Evolutionary conservation across 2,888 invertebrate species (phyloP), one percentile per base, ranked within the genome.

Genomic region (Carcina quercana): DNA sequence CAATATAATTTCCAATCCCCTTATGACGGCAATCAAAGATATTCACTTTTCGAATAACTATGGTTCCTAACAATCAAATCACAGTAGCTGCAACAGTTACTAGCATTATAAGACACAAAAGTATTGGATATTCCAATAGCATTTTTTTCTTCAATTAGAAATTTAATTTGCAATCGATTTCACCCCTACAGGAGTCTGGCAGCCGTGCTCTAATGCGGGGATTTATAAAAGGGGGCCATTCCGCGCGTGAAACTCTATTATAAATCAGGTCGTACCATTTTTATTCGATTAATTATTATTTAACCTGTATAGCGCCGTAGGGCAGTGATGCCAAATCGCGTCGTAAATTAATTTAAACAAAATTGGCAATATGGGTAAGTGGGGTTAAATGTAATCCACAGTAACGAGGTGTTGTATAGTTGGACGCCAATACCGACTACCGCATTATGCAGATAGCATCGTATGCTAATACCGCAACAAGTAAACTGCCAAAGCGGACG

Each of bases 371-470:
- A 57, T 50, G 47, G 51, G 50, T 51, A 57, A 59, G 49, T 57
- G 62, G 55, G 63, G 68, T 73, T 69, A 66, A 70, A 69, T 69
- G 67, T 68, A 71, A 73, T 71, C 61, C 61, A 62, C 65, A 70
- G 68, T 70, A 72, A 70, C 61, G 66, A 66, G 59, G 63, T 57
- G 62, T 62, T 59, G 68, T 65, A 65, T 62, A 57, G 61, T 45
- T 43, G 54, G 55, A 52, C 61, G 60, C 52, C 61, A 21, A 29
- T 65, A 53, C 53, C 62, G 66, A 69, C 62, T 72, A 64, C 68
- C 74, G 68, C 78, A 75, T 74, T 79, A 76, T 78, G 76, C 65
- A 70, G 76, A 80, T 80, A 69, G 55, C 65, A 69, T 70, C 69
- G 60, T 59, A 46, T 55, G 64, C 67, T 67, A 75, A 79, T 66